Percentiles rank a stretch among this genome's conserved stretches.
Conservation (phyloP, 2,113 vertebrate species). For the Caranx ignobilis region DNA sequence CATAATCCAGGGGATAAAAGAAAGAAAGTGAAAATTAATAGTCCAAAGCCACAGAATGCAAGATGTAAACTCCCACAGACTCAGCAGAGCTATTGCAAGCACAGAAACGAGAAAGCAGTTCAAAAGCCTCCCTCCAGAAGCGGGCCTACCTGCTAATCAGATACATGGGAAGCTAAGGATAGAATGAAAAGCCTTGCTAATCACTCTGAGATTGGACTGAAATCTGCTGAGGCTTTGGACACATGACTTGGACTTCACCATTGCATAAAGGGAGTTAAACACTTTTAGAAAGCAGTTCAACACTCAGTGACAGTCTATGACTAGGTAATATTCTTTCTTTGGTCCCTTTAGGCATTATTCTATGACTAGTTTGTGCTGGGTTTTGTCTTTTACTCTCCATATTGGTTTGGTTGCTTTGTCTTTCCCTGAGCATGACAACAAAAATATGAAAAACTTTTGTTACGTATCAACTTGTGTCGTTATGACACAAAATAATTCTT, state of each 20-base stretch:
- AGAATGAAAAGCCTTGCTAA: constrained; percentile 90
- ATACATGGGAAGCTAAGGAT: constrained; percentile 87
- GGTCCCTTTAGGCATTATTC: neutral
- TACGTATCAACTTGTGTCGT: neutral
- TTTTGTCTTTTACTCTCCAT: neutral
- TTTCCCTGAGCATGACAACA: neutral
- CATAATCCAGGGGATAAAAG: constrained; percentile 25
- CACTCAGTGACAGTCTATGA: constrained; percentile 45
- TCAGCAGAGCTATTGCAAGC: constrained; percentile 18
- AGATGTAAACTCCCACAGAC: constrained; percentile 36
- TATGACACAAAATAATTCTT: neutral
- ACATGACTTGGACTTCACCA: constrained; percentile 75
- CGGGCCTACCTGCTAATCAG: constrained; percentile 83
- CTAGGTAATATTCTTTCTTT: constrained; percentile 3
- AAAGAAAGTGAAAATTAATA: constrained; percentile 11
- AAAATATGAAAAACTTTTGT: neutral
- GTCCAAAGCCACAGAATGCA: constrained; percentile 23
- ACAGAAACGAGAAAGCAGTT: constrained; percentile 48
- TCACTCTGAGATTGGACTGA: constrained; percentile 85
- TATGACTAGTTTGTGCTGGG: neutral
- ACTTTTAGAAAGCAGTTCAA: constrained; percentile 48
- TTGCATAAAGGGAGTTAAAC: constrained; percentile 77
- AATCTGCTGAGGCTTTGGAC: constrained; percentile 85
- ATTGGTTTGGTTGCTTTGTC: neutral
- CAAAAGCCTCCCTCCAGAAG: constrained; percentile 61